Evolutionary conservation across 2,888 invertebrate genomes (phyloP), one percentile per base, ranked within the genome.

Genomic region (Idaea straminata): DNA sequence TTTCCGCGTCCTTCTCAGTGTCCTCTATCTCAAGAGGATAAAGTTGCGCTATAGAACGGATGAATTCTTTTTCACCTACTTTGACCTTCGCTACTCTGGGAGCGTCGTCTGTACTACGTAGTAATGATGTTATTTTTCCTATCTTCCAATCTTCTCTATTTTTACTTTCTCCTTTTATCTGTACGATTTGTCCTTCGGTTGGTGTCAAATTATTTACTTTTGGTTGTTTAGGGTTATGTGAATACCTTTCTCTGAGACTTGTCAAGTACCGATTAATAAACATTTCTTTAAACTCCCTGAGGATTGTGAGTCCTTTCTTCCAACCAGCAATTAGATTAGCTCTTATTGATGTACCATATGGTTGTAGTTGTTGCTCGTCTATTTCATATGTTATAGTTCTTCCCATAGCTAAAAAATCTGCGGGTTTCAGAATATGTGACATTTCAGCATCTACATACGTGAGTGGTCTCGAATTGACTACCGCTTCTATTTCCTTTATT

Each of bases 251-350:
- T 58, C 69, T 35, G 3, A 69, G 59, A 57, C 67, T 66, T 3
- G 58, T n/a, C 6, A 72, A 34, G 38, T 72, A 69, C 47, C 67
- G 67, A 4, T 47, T 57, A 0, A 3, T 38, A 57, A 74, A 75
- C 74, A 75, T 74, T 58, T 72, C 65, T 7, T 13, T 57, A 61
- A 69, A 74, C 59, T 73, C 74, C 66, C 59, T n/a, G 4, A 72
- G 6, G 13, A 69, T 68, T 7, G 34, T 57, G 7, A 66, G 70
- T 16, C 69, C 71, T 10, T 25, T 25, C 15, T 64, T 64, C 64
- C 64, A 74, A 6, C 71, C 62, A 0, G 69, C 62, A 25, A 74
- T 63, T 3, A 74, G 60, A 15, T 66, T 64, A 10, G 35, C 60
- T 36, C 70, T 71, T 3, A 65, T 69, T 10, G 57, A 15, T 4